These are phyloP conservation scores for Apotomis turbidana DNA, from an alignment of 2,888 invertebrate species.

Conservation along the genomic window DNA sequence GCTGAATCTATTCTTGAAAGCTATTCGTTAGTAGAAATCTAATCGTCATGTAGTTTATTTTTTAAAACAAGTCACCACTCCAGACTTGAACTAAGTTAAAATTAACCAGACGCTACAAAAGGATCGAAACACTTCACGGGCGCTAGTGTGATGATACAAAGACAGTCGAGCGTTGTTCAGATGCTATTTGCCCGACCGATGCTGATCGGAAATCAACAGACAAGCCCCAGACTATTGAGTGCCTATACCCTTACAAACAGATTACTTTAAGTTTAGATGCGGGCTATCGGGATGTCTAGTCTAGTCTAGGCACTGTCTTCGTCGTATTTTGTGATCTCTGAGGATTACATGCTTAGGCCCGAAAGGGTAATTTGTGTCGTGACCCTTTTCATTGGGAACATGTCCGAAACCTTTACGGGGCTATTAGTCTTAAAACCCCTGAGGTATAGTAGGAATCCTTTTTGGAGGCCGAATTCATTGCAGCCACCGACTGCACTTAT, in stretches of 20 bases:
- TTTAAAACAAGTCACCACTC: neutral
- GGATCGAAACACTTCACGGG: constrained; percentile 6
- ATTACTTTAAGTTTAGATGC: constrained; percentile 23
- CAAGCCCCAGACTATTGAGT: constrained; percentile 36
- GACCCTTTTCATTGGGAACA: neutral
- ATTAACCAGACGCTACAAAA: constrained; percentile 29
- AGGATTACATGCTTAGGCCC: neutral
- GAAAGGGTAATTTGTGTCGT: neutral
- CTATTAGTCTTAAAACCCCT: neutral
- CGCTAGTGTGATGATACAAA: constrained; percentile 17
- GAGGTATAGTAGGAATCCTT: too few relatives aligned
- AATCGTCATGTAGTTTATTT: constrained; percentile 3
- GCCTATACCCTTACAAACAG: constrained; percentile 21
- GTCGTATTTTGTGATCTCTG: neutral
- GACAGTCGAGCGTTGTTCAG: constrained; percentile 27
- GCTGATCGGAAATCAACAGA: constrained; percentile 35
- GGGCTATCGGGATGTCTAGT: neutral
- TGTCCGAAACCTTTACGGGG: neutral
- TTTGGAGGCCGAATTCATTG: too few relatives aligned
- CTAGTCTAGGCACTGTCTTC: neutral
- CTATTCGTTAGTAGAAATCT: neutral
- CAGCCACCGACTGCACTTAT: too few relatives aligned
- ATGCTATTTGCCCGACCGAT: constrained; percentile 31
- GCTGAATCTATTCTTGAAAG: neutral
- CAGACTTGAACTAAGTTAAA: constrained; percentile 24